Evolutionary conservation across 1,140 invertebrate species (phyloP).

Genomic region (Telenomus remus): DNA sequence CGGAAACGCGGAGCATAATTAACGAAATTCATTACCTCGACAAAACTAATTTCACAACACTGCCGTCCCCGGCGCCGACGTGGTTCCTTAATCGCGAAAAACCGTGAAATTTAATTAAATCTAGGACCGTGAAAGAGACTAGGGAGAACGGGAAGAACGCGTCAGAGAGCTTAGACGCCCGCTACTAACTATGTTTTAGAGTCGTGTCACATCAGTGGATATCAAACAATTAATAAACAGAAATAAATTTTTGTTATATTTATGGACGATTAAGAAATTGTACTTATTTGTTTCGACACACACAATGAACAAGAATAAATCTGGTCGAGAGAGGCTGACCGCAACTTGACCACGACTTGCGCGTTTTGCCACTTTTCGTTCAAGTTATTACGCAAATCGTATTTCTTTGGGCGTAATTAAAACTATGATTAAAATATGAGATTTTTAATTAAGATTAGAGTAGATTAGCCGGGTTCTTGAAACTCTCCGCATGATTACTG

Average conservation of each 20-base stretch:
- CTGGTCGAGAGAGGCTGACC: not conserved
- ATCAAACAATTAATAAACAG: constrained; percentile 71
- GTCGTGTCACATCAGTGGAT: constrained; percentile 62
- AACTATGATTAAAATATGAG: constrained; percentile 34
- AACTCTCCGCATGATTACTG: constrained; percentile 2
- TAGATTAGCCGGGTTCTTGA: constrained; percentile 11
- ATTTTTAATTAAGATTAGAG: constrained; percentile 33
- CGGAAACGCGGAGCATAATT: constrained; percentile 69
- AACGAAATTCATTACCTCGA: constrained; percentile 75
- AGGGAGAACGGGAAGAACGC: constrained; percentile 44
- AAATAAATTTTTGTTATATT: no score
- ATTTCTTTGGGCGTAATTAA: constrained; percentile 7
- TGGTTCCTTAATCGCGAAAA: constrained; percentile 75
- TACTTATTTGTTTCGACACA: no score
- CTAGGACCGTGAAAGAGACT: constrained; percentile 69
- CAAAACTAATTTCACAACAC: constrained; percentile 74
- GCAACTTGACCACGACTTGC: no score
- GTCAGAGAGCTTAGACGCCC: constrained; percentile 60
- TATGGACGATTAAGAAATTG: no score
- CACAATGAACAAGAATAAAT: constrained; percentile 1
- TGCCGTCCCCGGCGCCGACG: constrained; percentile 61
- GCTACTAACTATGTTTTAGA: constrained; percentile 73
- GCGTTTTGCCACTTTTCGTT: constrained; percentile 5
- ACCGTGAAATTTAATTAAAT: constrained; percentile 77
- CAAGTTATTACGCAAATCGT: constrained; percentile 11